These are phyloP conservation scores for Diarsia brunnea DNA, from an alignment of 2,888 invertebrate genomes.

Conservation along the genomic window DNA sequence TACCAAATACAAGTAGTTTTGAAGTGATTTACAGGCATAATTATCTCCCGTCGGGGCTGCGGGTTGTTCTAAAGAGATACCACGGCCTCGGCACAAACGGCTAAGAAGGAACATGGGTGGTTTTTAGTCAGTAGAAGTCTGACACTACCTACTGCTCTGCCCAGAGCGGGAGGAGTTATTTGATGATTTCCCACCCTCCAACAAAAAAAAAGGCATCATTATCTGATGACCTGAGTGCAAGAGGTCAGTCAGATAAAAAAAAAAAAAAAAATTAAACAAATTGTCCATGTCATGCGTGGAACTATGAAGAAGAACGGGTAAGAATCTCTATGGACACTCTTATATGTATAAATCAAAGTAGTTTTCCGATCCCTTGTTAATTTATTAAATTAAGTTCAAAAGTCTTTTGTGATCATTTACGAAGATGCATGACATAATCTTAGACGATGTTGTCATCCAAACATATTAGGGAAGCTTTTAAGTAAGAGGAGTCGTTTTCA, in stretches of 20 bases:
- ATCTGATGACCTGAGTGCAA: neutral
- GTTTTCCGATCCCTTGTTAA: neutral
- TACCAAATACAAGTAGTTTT: neutral
- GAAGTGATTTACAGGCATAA: neutral
- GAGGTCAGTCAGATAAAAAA: neutral
- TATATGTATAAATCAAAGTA: neutral
- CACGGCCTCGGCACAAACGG: too few species aligned
- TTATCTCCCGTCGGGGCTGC: too few species aligned
- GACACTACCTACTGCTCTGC: too few species aligned
- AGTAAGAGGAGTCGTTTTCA: neutral
- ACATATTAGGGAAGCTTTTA: neutral
- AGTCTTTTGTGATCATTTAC: neutral
- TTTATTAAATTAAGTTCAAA: neutral
- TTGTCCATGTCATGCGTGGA: too few species aligned
- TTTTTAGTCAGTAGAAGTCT: too few species aligned
- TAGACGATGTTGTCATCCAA: constrained; percentile 1
- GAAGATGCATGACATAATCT: neutral
- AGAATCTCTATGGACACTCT: neutral
- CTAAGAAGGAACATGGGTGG: too few species aligned
- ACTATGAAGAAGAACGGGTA: neutral
- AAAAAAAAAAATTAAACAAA: neutral
- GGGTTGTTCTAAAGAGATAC: too few species aligned
- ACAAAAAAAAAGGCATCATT: too few species aligned
- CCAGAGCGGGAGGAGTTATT: too few species aligned
- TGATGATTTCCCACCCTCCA: too few species aligned